A percentile compares a stretch with the other conserved stretches of the same genome.
Evolutionary conservation across 2,797 vertebrate genomes (phyloP).

Genomic region (Glyptemys insculpta): DNA sequence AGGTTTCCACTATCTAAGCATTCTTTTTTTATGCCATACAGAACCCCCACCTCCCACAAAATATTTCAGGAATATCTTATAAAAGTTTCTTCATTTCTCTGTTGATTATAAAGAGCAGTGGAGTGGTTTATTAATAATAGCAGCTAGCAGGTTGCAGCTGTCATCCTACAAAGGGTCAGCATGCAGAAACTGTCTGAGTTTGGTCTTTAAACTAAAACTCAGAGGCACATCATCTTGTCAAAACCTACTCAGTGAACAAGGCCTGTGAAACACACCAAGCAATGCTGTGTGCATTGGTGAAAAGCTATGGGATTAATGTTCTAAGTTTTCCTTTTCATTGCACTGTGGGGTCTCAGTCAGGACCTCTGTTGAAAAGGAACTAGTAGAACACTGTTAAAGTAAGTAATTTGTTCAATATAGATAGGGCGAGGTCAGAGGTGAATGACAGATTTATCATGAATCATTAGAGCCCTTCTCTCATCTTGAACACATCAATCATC

Average conservation of each 20-base stretch:
- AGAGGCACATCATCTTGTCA: not conserved
- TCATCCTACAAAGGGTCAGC: conserved; percentile 66
- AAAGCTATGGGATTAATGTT: not conserved
- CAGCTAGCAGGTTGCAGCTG: conserved; percentile 62
- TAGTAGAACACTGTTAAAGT: conserved; percentile 32
- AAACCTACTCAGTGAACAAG: not conserved
- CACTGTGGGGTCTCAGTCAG: not conserved
- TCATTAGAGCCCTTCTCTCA: not conserved
- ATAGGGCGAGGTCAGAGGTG: not conserved
- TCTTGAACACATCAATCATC: not conserved
- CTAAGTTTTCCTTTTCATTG: not conserved
- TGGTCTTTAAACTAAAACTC: conserved; percentile 36
- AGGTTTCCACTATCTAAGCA: conserved; percentile 46
- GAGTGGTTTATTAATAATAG: conserved; percentile 57
- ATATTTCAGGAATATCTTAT: conserved; percentile 68
- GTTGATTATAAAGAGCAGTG: conserved; percentile 39
- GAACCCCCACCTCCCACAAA: conserved; percentile 40
- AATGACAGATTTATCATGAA: not conserved
- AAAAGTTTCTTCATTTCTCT: conserved; percentile 48
- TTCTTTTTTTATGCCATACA: conserved; percentile 45
- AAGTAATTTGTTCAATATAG: conserved; percentile 11
- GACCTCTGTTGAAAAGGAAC: not conserved
- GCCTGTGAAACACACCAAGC: not conserved
- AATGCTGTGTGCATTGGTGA: not conserved
- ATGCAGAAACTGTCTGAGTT: conserved; percentile 56